Conservation (phyloP, 2,113 vertebrate genomes). For the Petaurus breviceps region DNA sequence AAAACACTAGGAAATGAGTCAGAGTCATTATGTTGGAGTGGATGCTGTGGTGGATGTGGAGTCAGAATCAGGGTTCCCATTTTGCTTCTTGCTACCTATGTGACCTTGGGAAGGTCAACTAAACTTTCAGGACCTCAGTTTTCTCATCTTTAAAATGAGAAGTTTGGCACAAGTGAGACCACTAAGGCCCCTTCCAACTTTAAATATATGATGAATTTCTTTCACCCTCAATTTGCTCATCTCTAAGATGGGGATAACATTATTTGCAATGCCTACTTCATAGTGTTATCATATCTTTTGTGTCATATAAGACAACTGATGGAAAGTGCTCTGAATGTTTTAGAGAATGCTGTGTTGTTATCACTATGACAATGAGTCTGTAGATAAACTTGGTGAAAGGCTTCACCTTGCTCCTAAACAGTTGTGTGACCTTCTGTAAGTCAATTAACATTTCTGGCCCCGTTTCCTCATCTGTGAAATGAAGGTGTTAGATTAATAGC, state of each 20-base stretch:
- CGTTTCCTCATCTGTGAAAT: not conserved
- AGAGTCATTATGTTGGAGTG: not conserved
- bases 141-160: not conserved
- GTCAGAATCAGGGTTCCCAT: not conserved
- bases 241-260: not conserved
- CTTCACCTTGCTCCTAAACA: not conserved
- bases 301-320: not conserved
- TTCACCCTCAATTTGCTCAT: not conserved
- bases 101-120: not conserved
- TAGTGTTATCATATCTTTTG: not conserved
- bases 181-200: not conserved
- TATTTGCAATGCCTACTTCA: not conserved
- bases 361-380: not conserved
- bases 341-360: not conserved
- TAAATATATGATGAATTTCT: not conserved
- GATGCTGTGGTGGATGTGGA: not conserved
- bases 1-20: not conserved
- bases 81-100: not conserved
- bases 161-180: not conserved
- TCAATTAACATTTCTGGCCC: slow-evolving; percentile 2
- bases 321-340: not conserved
- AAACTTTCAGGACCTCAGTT: not conserved
- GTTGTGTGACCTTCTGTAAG: not conserved
- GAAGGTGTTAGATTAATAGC: not conserved
- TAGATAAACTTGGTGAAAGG: not conserved